Conservation (phyloP, 2,113 vertebrate genomes). For the Uria lomvia region DNA sequence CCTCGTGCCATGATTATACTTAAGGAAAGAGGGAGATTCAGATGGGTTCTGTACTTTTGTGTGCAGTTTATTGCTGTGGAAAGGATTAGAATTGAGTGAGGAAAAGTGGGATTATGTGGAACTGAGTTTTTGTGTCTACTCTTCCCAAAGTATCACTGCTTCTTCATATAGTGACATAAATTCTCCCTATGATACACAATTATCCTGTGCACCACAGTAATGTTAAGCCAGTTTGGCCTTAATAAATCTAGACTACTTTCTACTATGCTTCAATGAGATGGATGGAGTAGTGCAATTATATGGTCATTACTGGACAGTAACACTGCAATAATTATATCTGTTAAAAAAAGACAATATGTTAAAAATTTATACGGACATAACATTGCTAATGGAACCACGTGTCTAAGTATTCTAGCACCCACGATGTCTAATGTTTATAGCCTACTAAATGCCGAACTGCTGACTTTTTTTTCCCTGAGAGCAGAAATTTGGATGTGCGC, state of each 20-base stretch:
- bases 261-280: neutral
- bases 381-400: neutral
- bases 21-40: neutral
- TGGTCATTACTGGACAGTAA: neutral
- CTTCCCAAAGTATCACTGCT: neutral
- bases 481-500: neutral
- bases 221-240: neutral
- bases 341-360: neutral
- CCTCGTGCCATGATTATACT: accelerated
- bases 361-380: neutral
- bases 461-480: neutral
- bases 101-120: neutral
- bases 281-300: neutral
- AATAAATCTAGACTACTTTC: neutral
- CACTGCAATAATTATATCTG: neutral
- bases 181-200: neutral
- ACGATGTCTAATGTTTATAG: neutral
- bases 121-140: neutral
- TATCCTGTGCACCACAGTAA: neutral
- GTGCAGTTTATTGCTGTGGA: neutral
- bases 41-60: neutral
- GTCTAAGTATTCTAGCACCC: neutral
- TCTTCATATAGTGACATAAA: neutral
- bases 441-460: neutral
- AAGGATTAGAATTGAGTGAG: neutral